phyloP scores from a whole-genome alignment of 1,140 invertebrate genomes.

The Subanguina moxae region DNA sequence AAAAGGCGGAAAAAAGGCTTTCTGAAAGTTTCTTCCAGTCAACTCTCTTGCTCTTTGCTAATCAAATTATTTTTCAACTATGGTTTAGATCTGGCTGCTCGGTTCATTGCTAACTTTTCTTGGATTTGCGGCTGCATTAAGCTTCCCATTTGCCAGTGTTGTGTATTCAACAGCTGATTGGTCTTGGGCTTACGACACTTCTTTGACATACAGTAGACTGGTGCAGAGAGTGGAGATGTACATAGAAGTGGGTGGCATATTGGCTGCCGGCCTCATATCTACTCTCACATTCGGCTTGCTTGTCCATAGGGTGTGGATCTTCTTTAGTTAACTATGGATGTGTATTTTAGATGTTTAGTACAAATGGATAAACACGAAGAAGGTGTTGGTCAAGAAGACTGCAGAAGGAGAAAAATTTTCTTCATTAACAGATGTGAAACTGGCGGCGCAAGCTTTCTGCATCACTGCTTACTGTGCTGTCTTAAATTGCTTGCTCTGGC shows the following conservation, averaged over 20 bases:
- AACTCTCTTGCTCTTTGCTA: no score
- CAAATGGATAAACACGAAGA: not conserved
- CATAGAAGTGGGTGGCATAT: conserved; percentile 48
- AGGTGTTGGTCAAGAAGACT: not conserved
- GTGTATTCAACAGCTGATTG: not conserved
- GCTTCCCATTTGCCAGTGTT: not conserved
- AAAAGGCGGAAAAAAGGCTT: no score
- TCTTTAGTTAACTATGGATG: not conserved
- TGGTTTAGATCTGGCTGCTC: not conserved
- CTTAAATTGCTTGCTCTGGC: conserved; percentile 44
- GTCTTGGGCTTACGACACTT: not conserved
- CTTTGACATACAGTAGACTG: not conserved
- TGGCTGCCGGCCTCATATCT: conserved; percentile 40
- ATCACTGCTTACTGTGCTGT: conserved; percentile 48
- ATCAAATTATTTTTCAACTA: not conserved
- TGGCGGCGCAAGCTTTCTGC: conserved; percentile 44
- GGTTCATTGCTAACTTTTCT: not conserved
- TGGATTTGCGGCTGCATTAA: not conserved
- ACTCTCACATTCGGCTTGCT: conserved; percentile 33
- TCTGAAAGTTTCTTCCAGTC: no score
- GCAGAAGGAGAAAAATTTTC: not conserved
- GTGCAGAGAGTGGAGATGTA: conserved; percentile 23
- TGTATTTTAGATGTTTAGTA: not conserved
- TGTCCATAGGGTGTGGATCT: conserved; percentile 36
- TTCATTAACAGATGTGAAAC: conserved; percentile 32